A percentile compares a stretch with the other conserved stretches of the same genome.
Evolutionary conservation across 2,888 invertebrate genomes (phyloP).

Genomic region (Craniophora ligustri): DNA sequence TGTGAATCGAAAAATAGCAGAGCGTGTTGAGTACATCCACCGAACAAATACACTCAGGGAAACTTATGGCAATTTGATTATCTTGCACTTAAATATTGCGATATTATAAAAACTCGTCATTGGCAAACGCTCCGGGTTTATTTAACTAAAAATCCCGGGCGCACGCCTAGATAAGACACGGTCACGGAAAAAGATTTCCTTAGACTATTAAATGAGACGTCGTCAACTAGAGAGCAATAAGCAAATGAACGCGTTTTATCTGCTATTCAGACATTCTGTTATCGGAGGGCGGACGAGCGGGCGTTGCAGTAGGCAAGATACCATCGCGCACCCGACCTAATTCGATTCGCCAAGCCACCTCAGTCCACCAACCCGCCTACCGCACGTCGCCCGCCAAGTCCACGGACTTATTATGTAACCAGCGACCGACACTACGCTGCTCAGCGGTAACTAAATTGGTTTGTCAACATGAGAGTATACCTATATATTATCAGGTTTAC

Average conservation of each 20-base stretch:
- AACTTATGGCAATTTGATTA: slow-evolving; percentile 21
- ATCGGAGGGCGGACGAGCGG: slow-evolving; percentile 68
- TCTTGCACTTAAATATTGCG: slow-evolving; percentile 32
- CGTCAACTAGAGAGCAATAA: slow-evolving; percentile 78
- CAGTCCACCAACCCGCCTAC: slow-evolving; percentile 56
- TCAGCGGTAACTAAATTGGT: slow-evolving; percentile 32
- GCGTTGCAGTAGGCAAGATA: slow-evolving; percentile 74
- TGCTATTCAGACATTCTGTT: slow-evolving; percentile 73
- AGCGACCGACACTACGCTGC: slow-evolving; percentile 16
- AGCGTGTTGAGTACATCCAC: slow-evolving; percentile 19
- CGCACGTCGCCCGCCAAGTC: slow-evolving; percentile 56
- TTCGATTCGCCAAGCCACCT: slow-evolving; percentile 74
- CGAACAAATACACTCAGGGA: slow-evolving; percentile 6
- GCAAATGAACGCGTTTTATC: slow-evolving; percentile 79
- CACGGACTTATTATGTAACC: slow-evolving; percentile 42
- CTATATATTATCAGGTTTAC: slow-evolving; percentile 32
- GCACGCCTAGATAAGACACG: slow-evolving; percentile 73
- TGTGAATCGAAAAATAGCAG: slow-evolving; percentile 35
- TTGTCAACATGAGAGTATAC: slow-evolving; percentile 33
- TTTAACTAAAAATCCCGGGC: slow-evolving; percentile 63
- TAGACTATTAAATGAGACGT: slow-evolving; percentile 70
- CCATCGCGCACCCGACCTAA: slow-evolving; percentile 81
- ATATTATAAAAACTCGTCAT: slow-evolving; percentile 57
- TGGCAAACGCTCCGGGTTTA: slow-evolving; percentile 60
- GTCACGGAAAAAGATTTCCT: slow-evolving; percentile 73